Percentiles rank a stretch among this genome's conserved stretches.
These are phyloP conservation scores for Falcaria lacertinaria DNA, from an alignment of 2,888 invertebrate genomes.

Conservation along the genomic window DNA sequence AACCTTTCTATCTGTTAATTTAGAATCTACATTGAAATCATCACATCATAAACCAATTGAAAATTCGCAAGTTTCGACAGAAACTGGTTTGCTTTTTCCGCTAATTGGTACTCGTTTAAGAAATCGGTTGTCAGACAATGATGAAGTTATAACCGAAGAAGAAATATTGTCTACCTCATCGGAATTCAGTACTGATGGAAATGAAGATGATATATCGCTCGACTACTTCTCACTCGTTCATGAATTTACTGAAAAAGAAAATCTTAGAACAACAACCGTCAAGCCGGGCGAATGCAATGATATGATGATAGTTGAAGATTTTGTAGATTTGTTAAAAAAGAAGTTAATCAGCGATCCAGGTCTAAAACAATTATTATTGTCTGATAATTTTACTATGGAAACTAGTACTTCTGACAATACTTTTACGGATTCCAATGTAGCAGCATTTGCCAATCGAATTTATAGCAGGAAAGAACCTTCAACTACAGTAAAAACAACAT, in stretches of 20 bases:
- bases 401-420: slow-evolving; percentile 29
- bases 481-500: slow-evolving; percentile 38
- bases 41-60: not conserved
- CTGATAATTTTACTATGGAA: slow-evolving; percentile 27
- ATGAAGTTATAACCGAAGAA: not conserved
- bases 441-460: slow-evolving; percentile 52
- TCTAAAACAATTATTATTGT: slow-evolving; percentile 50
- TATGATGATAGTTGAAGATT: slow-evolving; percentile 49
- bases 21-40: not conserved
- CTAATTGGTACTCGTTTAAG: too few species aligned
- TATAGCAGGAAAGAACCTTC: slow-evolving; percentile 52
- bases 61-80: not conserved
- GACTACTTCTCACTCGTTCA: slow-evolving; percentile 54
- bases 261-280: slow-evolving; percentile 23
- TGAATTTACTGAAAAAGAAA: slow-evolving; percentile 30
- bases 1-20: not conserved
- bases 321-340: slow-evolving; percentile 57
- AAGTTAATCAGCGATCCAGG: slow-evolving; percentile 54
- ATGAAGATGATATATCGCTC: slow-evolving; percentile 36
- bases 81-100: not conserved
- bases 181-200: slow-evolving; percentile 7
- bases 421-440: slow-evolving; percentile 51
- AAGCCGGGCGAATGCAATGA: slow-evolving; percentile 46
- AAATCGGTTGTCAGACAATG: not conserved
- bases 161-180: not conserved